Base-by-base conservation (phyloP, 2,113 vertebrate species). In the Empidonax traillii region DNA sequence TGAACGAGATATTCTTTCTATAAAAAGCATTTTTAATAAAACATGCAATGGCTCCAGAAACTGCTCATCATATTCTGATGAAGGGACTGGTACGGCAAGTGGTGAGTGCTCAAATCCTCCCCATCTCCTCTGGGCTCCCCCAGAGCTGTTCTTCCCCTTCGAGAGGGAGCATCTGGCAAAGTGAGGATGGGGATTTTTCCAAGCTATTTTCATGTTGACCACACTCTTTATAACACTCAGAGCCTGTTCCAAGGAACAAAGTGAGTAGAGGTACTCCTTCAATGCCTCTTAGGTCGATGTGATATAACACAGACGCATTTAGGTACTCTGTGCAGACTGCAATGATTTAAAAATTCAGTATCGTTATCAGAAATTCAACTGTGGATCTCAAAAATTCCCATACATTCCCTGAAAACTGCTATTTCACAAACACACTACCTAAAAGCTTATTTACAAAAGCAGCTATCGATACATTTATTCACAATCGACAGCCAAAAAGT, bases 21-120 rank as follows among this genome's bases (percentile, higher is more conserved):
- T 89, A 89, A 96, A 95, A 96, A 80, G 72, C 51, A 78, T 86
- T 78, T 95, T 94, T 88, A 95, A 92, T 95, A 95, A 95, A 97
- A 92, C 43, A 76, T 95, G 84, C 82, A 69, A 84, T n/a, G 80
- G 44, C 78, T 95, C 43, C 84, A 96, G 83, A 85, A 92, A 95
- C 63, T 69, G 72, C 85, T 92, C 89, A 78, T 89, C 86, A 23
- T 24, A 39, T 63, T 89, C 87, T 69, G 56, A 81, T 14, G 76
- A 89, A 76, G 61, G 80, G 85, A 71, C 43, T 55, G 44, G 58
- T 47, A 74, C 87, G 75, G 61, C 80, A 55, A 4, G n/a, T 0
- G 0, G 18, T 41, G 67, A 76, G 82, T 52, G 41, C 79, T 92
- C 79, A 61, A 69, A 76, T 68, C 80, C 52, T 79, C 66, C 39